These are phyloP conservation scores for Dolichopus griseipennis DNA, from an alignment of 2,888 invertebrate species.

Conservation along the genomic window DNA sequence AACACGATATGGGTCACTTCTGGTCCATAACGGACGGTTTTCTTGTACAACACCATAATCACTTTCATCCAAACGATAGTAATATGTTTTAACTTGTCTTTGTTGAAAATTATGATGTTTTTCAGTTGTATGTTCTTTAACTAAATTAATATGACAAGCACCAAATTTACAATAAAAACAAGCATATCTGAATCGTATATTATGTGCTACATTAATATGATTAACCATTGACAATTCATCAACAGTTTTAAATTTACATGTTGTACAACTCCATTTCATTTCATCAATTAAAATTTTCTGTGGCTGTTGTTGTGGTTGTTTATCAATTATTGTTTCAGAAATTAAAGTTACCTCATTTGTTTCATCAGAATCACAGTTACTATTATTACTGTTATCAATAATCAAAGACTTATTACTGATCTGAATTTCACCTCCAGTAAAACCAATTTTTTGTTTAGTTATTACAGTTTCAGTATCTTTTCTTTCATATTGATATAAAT, in stretches of 20 bases:
- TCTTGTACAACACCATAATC: conserved; percentile 30
- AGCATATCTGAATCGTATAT: conserved; percentile 40
- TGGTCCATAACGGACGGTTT: conserved; percentile 49
- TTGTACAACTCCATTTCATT: conserved; percentile 24
- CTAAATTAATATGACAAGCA: conserved; percentile 36
- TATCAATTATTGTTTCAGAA: background rate
- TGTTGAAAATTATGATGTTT: conserved; percentile 47
- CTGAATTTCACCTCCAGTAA: background rate
- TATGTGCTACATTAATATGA: conserved; percentile 45
- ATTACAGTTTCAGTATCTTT: conserved; percentile 15
- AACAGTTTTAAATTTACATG: conserved; percentile 27
- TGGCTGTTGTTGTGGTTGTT: background rate
- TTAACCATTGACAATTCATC: conserved; percentile 26
- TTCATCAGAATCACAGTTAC: background rate
- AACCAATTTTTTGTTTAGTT: conserved; percentile 29
- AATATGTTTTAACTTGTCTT: conserved; percentile 21
- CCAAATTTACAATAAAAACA: conserved; percentile 10
- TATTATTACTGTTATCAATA: background rate
- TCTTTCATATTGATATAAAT: conserved; percentile 32
- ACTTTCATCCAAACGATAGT: conserved; percentile 13
- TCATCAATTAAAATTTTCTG: background rate
- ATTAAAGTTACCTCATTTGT: background rate
- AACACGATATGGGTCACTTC: conserved; percentile 47
- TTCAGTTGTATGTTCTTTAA: conserved; percentile 57
- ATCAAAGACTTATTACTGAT: background rate